Conservation (phyloP, 2,888 invertebrate genomes). For the Furcula furcula region DNA sequence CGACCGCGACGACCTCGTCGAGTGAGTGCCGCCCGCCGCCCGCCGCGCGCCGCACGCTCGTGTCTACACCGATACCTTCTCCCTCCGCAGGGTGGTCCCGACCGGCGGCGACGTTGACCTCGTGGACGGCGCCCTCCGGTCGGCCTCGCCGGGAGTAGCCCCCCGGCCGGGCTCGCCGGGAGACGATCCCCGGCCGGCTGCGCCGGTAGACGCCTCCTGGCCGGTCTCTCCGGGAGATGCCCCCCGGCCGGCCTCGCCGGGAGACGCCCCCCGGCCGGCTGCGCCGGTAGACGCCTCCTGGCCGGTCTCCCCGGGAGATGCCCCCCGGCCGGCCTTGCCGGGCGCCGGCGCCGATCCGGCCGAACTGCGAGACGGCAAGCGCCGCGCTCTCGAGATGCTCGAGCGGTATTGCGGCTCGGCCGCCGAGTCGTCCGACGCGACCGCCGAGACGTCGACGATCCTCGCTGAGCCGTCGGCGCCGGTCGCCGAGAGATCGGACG, state of each 20-base stretch:
- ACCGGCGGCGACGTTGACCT: not conserved
- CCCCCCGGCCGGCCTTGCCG: not conserved
- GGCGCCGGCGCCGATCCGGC: conserved; percentile 2
- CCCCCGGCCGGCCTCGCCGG: not conserved
- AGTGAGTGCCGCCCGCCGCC: conserved; percentile 36
- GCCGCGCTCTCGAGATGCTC: conserved; percentile 26
- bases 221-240: too few relatives aligned
- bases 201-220: not conserved
- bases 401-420: conserved; percentile 12
- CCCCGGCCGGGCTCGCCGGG: too few relatives aligned
- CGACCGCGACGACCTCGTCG: conserved; percentile 43
- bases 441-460: not conserved
- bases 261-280: not conserved
- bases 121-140: not conserved
- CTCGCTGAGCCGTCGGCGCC: not conserved
- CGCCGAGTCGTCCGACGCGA: conserved; percentile 4
- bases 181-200: not conserved
- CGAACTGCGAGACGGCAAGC: conserved; percentile 26
- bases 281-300: not conserved
- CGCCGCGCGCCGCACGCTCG: not conserved
- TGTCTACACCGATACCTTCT: not conserved
- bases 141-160: not conserved
- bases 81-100: conserved; percentile 1
- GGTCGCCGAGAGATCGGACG: conserved; percentile 1
- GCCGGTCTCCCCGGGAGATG: conserved; percentile 3